Conservation (phyloP, 2,888 invertebrate genomes). For the Nezara viridula region DNA sequence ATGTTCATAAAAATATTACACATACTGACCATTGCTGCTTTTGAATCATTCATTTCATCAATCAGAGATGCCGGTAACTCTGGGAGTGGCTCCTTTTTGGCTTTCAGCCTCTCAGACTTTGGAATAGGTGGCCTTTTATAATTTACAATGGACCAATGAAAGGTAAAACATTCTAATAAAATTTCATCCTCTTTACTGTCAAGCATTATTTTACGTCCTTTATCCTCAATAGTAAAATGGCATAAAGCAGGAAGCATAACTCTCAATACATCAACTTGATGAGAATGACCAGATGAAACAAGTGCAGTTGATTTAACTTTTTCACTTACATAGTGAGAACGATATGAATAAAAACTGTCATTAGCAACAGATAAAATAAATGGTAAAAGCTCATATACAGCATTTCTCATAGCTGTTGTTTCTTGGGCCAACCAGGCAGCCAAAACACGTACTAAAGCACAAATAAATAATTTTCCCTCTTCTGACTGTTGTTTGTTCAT, state of each 20-base stretch:
- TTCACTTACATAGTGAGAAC: slow-evolving; percentile 78
- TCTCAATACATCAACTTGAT: slow-evolving; percentile 81
- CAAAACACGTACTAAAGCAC: slow-evolving; percentile 86
- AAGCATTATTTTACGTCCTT: slow-evolving; percentile 84
- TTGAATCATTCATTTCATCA: slow-evolving; percentile 87
- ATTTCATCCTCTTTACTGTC: slow-evolving; percentile 85
- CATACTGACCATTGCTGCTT: slow-evolving; percentile 87
- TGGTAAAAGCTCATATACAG: slow-evolving; percentile 85
- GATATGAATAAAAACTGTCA: slow-evolving; percentile 83
- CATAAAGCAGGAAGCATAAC: slow-evolving; percentile 90
- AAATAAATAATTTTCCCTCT: slow-evolving; percentile 82
- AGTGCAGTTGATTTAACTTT: slow-evolving; percentile 72
- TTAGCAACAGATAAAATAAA: slow-evolving; percentile 85
- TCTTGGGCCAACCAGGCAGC: slow-evolving; percentile 94
- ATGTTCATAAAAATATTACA: slow-evolving; percentile 95
- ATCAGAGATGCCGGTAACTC: slow-evolving; percentile 81
- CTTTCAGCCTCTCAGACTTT: slow-evolving; percentile 83
- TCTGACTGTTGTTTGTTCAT: slow-evolving; percentile 78
- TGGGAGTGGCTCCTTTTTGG: slow-evolving; percentile 81
- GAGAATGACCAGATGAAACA: slow-evolving; percentile 72
- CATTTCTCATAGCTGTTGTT: slow-evolving; percentile 87
- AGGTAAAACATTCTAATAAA: slow-evolving; percentile 82
- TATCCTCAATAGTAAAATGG: slow-evolving; percentile 92
- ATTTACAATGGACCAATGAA: slow-evolving; percentile 90
- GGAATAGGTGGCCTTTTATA: slow-evolving; percentile 87